These are phyloP conservation scores for Nipponacmea schrenckii DNA, from an alignment of 2,888 invertebrate species.

Conservation along the genomic window DNA sequence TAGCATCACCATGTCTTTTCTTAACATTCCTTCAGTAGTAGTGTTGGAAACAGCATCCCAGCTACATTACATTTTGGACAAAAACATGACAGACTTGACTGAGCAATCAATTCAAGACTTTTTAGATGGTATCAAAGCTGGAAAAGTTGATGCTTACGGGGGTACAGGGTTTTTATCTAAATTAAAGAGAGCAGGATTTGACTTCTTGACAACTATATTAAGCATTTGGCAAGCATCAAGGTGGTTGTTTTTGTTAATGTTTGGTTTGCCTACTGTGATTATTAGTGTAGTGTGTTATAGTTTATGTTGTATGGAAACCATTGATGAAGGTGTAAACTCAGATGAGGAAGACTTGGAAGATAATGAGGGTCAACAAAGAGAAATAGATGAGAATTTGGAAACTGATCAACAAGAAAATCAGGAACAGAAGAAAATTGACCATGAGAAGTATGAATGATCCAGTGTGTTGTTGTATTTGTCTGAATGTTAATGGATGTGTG, in stretches of 20 bases:
- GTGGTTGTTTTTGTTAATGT: constrained; percentile 89
- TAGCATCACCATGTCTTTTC: constrained; percentile 88
- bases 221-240: constrained; percentile 72
- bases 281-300: constrained; percentile 94
- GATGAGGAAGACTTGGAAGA: constrained; percentile 55
- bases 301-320: constrained; percentile 93
- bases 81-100: constrained; percentile 78
- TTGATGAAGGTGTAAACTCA: constrained; percentile 82
- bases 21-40: constrained; percentile 83
- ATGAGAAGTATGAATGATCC: background rate
- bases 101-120: constrained; percentile 81
- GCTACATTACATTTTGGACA: constrained; percentile 90
- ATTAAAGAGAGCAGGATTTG: constrained; percentile 84
- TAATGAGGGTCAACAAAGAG: constrained; percentile 21
- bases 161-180: constrained; percentile 83
- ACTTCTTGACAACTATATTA: constrained; percentile 80
- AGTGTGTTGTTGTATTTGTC: too few relatives aligned
- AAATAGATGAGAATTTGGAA: background rate
- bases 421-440: background rate
- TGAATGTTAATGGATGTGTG: too few relatives aligned
- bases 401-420: background rate
- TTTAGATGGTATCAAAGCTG: constrained; percentile 81
- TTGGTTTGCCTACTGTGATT: constrained; percentile 93
- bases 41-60: constrained; percentile 92
- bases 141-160: constrained; percentile 83